Conservation (phyloP, 2,888 invertebrate genomes). For the Amaurobius ferox region DNA sequence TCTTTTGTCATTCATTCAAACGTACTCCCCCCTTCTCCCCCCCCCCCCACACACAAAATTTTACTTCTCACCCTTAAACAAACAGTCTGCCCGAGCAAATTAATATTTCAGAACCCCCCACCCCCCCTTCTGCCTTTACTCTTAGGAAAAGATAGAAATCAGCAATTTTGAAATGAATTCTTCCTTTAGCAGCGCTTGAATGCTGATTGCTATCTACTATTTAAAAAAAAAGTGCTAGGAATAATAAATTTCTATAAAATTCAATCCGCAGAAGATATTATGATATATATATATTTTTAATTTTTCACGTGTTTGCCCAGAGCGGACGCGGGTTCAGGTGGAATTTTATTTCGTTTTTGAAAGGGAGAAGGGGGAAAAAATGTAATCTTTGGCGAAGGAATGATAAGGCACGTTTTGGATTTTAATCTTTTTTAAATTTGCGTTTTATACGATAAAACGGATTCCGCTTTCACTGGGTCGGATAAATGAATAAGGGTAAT, state of each 20-base stretch:
- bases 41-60: background rate
- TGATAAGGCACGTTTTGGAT: background rate
- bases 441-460: background rate
- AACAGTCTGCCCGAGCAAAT: conserved; percentile 40
- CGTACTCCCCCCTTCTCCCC: conserved; percentile 4
- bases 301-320: conserved; percentile 4
- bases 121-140: background rate
- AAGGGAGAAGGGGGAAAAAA: background rate
- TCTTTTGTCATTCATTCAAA: conserved; percentile 42
- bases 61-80: conserved; percentile 42
- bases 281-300: background rate
- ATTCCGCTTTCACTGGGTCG: background rate
- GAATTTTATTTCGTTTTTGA: conserved; percentile 11
- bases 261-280: conserved; percentile 38
- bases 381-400: background rate
- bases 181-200: conserved; percentile 19
- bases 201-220: conserved; percentile 44
- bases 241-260: conserved; percentile 29
- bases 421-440: background rate
- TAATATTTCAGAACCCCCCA: conserved; percentile 48
- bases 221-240: conserved; percentile 1
- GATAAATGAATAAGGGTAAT: conserved; percentile 4
- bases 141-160: conserved; percentile 37
- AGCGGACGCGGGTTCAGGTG: background rate
- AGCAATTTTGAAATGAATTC: conserved; percentile 59